Evolutionary conservation across 64 coral and sea anemone species (phyloP).

Genomic region (Porites australiensis): DNA sequence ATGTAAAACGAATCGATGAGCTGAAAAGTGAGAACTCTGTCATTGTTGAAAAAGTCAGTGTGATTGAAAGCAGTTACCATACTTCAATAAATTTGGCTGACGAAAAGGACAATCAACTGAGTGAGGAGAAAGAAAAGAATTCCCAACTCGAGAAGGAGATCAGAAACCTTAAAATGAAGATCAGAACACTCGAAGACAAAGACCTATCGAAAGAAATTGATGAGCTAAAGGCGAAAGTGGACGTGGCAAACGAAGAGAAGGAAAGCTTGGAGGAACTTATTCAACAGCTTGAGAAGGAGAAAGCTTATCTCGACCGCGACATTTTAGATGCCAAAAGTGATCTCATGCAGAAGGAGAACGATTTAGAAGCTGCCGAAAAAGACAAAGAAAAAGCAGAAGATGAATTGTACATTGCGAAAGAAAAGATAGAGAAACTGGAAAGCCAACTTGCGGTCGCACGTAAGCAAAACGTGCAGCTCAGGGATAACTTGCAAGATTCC

Average conservation of each 20-base stretch:
- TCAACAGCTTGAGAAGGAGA: conserved; percentile 83
- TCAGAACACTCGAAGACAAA: conserved; percentile 73
- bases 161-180: conserved; percentile 59
- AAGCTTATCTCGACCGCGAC: conserved; percentile 78
- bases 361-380: conserved; percentile 74
- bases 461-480: conserved; percentile 87
- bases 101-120: conserved; percentile 65
- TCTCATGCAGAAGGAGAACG: conserved; percentile 79
- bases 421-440: conserved; percentile 84
- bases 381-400: conserved; percentile 91
- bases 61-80: conserved; percentile 74
- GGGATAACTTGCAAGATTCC: conserved; percentile 79
- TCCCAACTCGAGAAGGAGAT: conserved; percentile 72
- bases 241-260: conserved; percentile 74
- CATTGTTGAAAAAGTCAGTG: conserved; percentile 70
- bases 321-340: conserved; percentile 72
- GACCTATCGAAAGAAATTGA: conserved; percentile 87
- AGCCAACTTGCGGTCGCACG: conserved; percentile 81
- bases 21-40: conserved; percentile 80
- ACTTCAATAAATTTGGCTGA: conserved; percentile 64
- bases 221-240: conserved; percentile 81
- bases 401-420: conserved; percentile 74
- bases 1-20: conserved; percentile 74
- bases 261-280: conserved; percentile 60
- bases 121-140: conserved; percentile 77